Evolutionary conservation across 1,140 invertebrate genomes (phyloP), one percentile per base, ranked within the genome.

Genomic region (Drosophila ficusphila): DNA sequence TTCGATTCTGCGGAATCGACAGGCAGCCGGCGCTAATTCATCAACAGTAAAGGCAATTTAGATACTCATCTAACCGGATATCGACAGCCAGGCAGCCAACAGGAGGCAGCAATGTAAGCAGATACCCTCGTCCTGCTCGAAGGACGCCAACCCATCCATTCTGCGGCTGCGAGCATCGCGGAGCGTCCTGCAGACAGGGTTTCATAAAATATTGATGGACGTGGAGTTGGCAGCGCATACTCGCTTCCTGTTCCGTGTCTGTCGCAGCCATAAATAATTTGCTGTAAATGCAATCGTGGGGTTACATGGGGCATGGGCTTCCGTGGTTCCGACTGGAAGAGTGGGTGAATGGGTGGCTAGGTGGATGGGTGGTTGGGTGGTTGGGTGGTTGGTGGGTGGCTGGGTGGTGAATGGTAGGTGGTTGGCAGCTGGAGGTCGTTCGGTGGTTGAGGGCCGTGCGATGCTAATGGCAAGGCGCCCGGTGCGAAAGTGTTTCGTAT

Each of bases 191-290:
- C 79, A 89, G 86, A 89, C 86, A 86, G 86, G 68, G 77, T 85
- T 89, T 78, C 74, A 89, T 89, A 86, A 89, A 89, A 89, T 89
- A 89, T 89, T 89, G 86, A 89, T 89, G 74, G 86, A 90, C 86
- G 70, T 89, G 74, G 67, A 86, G 86, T 82, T 89, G 76, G 86
- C 77, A 89, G 77, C 86, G 79, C 79, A 76, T 81, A 71, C 61
- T 89, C 79, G 83, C 74, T 76, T 88, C 78, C 82, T 82, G 78
- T 88, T 88, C 42, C 78, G 82, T 88, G 82, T 88, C 83, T 88
- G 82, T 86, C 82, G 82, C 82, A 88, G 82, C 83, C 83, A 88
- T 88, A 88, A 88, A 88, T 88, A 88, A 88, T 88, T 88, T 88
- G 83, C 82, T 88, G 78, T 88, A 82, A 88, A 88, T 89, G 82